Evolutionary conservation across 2,113 vertebrate species (phyloP).

Genomic region (Motacilla alba): DNA sequence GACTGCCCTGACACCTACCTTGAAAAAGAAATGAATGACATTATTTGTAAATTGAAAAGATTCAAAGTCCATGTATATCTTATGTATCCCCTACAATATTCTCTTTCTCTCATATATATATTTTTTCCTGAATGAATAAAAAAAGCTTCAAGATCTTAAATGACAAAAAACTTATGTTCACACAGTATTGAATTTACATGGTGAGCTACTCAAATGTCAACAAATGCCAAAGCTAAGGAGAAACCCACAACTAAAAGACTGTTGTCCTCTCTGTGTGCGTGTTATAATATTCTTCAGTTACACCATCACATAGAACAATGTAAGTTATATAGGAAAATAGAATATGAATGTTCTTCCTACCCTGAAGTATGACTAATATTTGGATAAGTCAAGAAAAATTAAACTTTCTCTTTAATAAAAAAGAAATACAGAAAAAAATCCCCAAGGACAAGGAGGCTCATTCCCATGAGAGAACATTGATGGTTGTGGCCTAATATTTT

Average conservation of each 20-base stretch:
- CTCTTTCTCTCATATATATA: background rate
- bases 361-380: background rate
- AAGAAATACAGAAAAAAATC: background rate
- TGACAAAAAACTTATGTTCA: background rate
- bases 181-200: background rate
- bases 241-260: background rate
- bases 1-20: background rate
- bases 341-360: background rate
- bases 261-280: background rate
- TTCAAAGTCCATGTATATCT: background rate
- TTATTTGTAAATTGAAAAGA: background rate
- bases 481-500: background rate
- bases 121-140: background rate
- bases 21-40: background rate
- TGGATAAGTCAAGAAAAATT: background rate
- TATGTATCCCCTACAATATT: background rate
- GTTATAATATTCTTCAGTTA: background rate
- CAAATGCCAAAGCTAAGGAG: background rate
- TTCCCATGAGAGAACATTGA: background rate
- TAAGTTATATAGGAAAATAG: background rate
- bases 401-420: background rate
- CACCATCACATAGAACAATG: background rate
- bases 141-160: background rate
- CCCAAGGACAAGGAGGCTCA: background rate
- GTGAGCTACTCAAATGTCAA: background rate